phyloP scores from a whole-genome alignment of 2,113 vertebrate genomes.

The Cardinalis cardinalis region DNA sequence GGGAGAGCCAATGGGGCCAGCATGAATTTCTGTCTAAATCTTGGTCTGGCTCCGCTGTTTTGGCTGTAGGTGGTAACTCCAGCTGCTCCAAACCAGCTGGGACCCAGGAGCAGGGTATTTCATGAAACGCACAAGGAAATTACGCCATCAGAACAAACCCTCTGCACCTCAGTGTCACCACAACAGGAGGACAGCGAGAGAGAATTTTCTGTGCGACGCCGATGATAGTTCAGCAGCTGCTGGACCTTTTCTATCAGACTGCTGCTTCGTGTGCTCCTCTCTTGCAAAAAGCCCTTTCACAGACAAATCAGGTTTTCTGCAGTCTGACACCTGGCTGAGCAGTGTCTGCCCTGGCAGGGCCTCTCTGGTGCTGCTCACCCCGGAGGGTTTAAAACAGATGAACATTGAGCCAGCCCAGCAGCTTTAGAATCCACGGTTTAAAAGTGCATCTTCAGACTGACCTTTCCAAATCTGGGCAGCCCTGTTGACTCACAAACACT shows the following conservation, averaged over 20 bases:
- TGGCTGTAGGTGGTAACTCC: neutral
- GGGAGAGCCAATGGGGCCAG: neutral
- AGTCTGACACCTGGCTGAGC: neutral
- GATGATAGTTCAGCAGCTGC: neutral
- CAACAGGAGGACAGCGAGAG: neutral
- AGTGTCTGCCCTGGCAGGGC: neutral
- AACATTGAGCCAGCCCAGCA: neutral
- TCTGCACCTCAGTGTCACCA: neutral
- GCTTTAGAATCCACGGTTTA: neutral
- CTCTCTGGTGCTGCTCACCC: neutral
- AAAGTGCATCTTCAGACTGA: slow-evolving; percentile 23
- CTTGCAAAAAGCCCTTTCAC: neutral
- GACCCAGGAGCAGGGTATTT: neutral
- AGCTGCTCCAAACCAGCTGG: neutral
- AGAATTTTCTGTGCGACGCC: neutral
- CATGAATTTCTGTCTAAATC: neutral
- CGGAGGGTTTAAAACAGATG: neutral
- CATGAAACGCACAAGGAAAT: neutral
- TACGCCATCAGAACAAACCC: neutral
- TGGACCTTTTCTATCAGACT: neutral
- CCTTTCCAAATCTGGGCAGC: neutral
- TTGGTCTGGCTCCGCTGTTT: neutral
- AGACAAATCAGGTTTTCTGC: neutral
- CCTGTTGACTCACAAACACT: neutral
- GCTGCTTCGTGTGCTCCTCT: neutral